Conservation (phyloP, 2,888 invertebrate genomes). For the Thecocarcelia acutangulata region DNA sequence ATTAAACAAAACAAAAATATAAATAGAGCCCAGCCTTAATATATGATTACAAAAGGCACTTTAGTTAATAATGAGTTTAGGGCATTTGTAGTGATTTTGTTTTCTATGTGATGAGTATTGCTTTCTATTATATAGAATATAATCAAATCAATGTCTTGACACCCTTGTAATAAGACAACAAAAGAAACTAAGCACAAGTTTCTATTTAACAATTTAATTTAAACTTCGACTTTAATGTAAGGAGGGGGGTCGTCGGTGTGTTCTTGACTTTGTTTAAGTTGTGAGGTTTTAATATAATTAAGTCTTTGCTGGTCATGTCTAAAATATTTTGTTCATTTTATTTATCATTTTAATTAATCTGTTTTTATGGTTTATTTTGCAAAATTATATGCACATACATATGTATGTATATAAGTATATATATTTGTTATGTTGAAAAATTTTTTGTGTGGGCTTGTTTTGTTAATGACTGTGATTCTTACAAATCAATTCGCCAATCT, state of each 20-base stretch:
- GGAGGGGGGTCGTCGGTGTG: too few relatives aligned
- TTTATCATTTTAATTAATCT: neutral
- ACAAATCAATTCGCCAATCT: conserved; percentile 57
- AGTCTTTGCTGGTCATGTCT: too few relatives aligned
- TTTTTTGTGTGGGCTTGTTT: conserved; percentile 47
- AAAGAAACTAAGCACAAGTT: too few relatives aligned
- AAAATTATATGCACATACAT: too few relatives aligned
- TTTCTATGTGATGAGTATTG: neutral
- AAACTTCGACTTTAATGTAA: too few relatives aligned
- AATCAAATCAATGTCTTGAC: neutral
- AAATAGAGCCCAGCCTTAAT: conserved; percentile 26
- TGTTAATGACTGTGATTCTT: conserved; percentile 18
- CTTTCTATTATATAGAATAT: too few relatives aligned
- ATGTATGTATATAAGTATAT: too few relatives aligned
- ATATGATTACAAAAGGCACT: neutral
- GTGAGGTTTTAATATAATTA: too few relatives aligned
- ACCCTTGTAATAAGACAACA: neutral
- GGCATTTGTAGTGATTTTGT: conserved; percentile 8
- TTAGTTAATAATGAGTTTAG: neutral
- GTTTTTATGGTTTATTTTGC: neutral
- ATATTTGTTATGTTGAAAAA: neutral
- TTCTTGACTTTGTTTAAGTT: too few relatives aligned
- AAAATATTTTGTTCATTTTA: too few relatives aligned
- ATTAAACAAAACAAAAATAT: neutral
- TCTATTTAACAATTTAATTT: too few relatives aligned